Conservation (phyloP, 1,140 invertebrate species). For the Amphibalanus amphitrite region DNA sequence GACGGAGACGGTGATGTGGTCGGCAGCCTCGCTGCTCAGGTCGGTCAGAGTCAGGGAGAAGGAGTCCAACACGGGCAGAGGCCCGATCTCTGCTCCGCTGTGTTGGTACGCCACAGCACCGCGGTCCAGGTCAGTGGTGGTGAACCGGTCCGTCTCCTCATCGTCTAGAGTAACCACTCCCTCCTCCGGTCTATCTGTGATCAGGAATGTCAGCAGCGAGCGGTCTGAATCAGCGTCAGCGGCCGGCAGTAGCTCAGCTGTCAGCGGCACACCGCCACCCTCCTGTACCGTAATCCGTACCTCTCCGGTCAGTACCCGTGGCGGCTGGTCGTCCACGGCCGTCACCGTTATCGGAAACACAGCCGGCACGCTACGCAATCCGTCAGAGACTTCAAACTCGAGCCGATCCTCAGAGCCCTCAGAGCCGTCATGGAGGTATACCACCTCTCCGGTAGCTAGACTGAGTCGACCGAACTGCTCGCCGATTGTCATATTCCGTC, state of each 20-base stretch:
- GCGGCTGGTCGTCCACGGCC: conserved; percentile 25
- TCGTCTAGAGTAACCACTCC: conserved; percentile 23
- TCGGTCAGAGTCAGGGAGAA: conserved; percentile 26
- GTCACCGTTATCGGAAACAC: conserved; percentile 24
- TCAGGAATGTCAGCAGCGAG: conserved; percentile 22
- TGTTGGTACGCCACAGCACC: conserved; percentile 24
- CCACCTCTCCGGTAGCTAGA: conserved; percentile 22
- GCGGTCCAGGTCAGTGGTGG: conserved; percentile 23
- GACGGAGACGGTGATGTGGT: conserved; percentile 24
- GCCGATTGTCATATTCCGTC: conserved; percentile 20
- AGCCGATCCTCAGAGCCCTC: conserved; percentile 24
- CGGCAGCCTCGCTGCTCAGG: conserved; percentile 22
- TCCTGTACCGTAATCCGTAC: conserved; percentile 23
- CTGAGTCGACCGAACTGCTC: conserved; percentile 24
- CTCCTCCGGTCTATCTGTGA: conserved; percentile 21
- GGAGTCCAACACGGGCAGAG: conserved; percentile 20
- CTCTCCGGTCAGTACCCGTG: conserved; percentile 21
- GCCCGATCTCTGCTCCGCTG: conserved; percentile 25
- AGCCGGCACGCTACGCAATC: conserved; percentile 25
- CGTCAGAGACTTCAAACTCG: conserved; percentile 27
- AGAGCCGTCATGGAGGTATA: conserved; percentile 24
- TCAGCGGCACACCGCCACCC: conserved; percentile 22
- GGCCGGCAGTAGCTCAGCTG: conserved; percentile 22
- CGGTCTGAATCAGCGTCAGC: conserved; percentile 25
- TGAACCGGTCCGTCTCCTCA: conserved; percentile 22